Evolutionary conservation across 1,140 invertebrate genomes (phyloP), one percentile per base, ranked within the genome.

Genomic region (Limonius californicus): DNA sequence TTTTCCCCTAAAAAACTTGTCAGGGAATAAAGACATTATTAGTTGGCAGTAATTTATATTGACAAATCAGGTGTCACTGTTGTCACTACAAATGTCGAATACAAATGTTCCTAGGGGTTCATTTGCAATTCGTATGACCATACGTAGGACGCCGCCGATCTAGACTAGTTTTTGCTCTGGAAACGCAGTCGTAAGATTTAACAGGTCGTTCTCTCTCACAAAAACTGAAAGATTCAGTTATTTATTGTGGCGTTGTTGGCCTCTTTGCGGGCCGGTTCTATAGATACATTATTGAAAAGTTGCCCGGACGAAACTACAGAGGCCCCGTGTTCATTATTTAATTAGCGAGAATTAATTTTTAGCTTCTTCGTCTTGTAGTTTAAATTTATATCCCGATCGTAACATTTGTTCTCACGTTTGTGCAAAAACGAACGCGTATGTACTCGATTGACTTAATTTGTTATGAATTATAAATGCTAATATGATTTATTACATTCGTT

Each of bases 61-160:
- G 70, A 72, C 70, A 72, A 69, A 72, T 72, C 67, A 70, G 67
- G 70, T 72, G 70, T 69, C 70, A 67, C 61, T 30, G 59, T 58
- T 64, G 67, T 65, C 70, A 72, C 70, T 64, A 66, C 67, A 68
- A 66, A 67, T 62, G 60, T 59, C 64, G 70, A 70, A 72, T 72
- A 72, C 68, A 72, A 72, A 72, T 70, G 68, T 68, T 57, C 30
- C 61, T 56, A 66, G 53, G 27, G 58, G 62, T 58, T 69, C 59
- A 72, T 72, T 72, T 72, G 70, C 68, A 70, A 72, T 72, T 70
- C 70, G 67, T 59, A 64, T 57, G 23, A 62, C 43, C 54, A 54
- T 39, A 23, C 32, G 57, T 55, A 47, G 7, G 43, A 20, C n/a
- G 42, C 15, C 39, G 43, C 15, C 19, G 60, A 54, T 57, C 61